Conservation (phyloP, 2,888 invertebrate species). For the Leucoma salicis region DNA sequence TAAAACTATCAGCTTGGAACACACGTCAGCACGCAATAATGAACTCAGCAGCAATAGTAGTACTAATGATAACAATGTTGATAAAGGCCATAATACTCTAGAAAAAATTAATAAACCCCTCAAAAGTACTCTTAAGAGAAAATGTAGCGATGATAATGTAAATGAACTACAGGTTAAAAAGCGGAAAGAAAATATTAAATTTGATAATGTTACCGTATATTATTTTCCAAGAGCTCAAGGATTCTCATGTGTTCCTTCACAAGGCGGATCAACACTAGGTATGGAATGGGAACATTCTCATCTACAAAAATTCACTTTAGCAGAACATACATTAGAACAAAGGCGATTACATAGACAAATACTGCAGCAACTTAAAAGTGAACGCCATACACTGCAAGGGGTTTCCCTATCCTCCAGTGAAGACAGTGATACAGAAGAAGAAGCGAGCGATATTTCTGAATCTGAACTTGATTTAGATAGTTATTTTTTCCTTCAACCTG, state of each 20-base stretch:
- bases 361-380: constrained; percentile 87
- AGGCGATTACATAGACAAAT: constrained; percentile 92
- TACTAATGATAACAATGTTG: constrained; percentile 31
- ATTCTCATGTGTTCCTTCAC: constrained; percentile 94
- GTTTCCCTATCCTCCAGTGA: constrained; percentile 87
- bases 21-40: constrained; percentile 31
- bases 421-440: constrained; percentile 93
- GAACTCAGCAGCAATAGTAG: constrained; percentile 26
- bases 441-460: constrained; percentile 90
- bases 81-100: constrained; percentile 30
- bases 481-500: constrained; percentile 95
- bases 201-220: constrained; percentile 95
- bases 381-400: constrained; percentile 82
- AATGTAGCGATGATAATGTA: constrained; percentile 64
- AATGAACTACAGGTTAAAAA: constrained; percentile 81
- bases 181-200: constrained; percentile 91
- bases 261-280: constrained; percentile 95
- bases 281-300: constrained; percentile 90
- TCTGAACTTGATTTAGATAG: constrained; percentile 94
- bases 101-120: constrained; percentile 44
- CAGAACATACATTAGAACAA: constrained; percentile 95
- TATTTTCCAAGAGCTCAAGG: constrained; percentile 97
- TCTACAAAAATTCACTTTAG: constrained; percentile 90
- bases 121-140: constrained; percentile 87
- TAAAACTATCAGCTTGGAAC: constrained; percentile 28